phyloP scores from a whole-genome alignment of 53 echinoderm and acorn worm genomes.

The Holothuria leucospilota region DNA sequence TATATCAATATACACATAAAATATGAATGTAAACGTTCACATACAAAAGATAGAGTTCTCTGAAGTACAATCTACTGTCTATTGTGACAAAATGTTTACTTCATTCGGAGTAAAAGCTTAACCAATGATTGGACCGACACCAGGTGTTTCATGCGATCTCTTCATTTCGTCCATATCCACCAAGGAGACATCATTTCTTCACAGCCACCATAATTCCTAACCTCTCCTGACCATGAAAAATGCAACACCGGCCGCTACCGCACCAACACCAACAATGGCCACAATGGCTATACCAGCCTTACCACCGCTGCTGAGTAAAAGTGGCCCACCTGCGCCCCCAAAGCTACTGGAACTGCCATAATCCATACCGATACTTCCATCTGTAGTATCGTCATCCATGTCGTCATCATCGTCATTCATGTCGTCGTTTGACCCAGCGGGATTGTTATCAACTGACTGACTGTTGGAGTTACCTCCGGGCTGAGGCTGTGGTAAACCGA shows the following conservation, averaged over 20 bases:
- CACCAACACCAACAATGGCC: conserved; percentile 22
- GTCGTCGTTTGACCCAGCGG: neutral
- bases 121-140: too few species aligned
- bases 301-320: conserved; percentile 24
- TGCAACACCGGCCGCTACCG: conserved; percentile 24
- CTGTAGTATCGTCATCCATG: neutral
- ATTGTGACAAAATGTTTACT: too few species aligned
- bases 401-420: conserved; percentile 17
- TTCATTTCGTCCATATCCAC: too few species aligned
- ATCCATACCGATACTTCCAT: neutral
- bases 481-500: neutral
- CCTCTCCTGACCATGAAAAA: conserved; percentile 25
- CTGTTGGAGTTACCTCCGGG: conserved; percentile 26
- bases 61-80: too few species aligned
- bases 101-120: too few species aligned
- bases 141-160: too few species aligned
- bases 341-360: neutral
- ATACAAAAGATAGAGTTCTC: too few species aligned
- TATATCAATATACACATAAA: too few species aligned
- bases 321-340: conserved; percentile 24
- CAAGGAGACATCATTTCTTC: neutral
- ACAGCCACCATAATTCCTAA: neutral
- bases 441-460: neutral
- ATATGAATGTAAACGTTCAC: too few species aligned
- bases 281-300: conserved; percentile 35